A percentile compares a stretch with the other conserved stretches of the same genome.
These are phyloP conservation scores for Psophia crepitans DNA, from an alignment of 2,113 vertebrate species.

Conservation along the genomic window DNA sequence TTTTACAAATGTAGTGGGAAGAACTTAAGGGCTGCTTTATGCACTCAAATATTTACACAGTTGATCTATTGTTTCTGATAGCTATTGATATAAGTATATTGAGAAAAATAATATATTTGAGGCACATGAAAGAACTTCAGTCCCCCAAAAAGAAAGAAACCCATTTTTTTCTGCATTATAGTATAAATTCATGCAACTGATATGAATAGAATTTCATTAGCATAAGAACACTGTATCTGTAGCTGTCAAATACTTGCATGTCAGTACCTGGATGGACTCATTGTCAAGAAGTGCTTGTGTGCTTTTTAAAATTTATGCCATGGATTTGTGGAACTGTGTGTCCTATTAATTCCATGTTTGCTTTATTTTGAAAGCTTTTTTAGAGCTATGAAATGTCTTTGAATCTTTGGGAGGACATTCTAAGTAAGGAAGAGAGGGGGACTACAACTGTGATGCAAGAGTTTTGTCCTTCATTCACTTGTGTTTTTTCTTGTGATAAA, in stretches of 20 bases:
- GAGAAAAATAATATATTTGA: background rate
- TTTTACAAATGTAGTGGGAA: background rate
- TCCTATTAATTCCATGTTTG: background rate
- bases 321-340: background rate
- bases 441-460: background rate
- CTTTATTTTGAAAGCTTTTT: background rate
- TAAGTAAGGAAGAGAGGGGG: background rate
- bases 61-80: background rate
- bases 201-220: too few relatives aligned
- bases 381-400: background rate
- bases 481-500: background rate
- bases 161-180: background rate
- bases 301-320: background rate
- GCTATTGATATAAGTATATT: background rate
- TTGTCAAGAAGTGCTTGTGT: background rate
- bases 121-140: background rate
- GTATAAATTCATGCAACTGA: background rate
- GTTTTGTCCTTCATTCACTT: background rate
- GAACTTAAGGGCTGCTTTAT: background rate
- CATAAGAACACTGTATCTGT: background rate
- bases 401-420: background rate
- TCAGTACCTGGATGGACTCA: background rate
- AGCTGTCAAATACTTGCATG: background rate
- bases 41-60: background rate
- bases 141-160: background rate